Evolutionary conservation across 1,140 invertebrate genomes (phyloP).

Genomic region (Tetramorium alpestre): DNA sequence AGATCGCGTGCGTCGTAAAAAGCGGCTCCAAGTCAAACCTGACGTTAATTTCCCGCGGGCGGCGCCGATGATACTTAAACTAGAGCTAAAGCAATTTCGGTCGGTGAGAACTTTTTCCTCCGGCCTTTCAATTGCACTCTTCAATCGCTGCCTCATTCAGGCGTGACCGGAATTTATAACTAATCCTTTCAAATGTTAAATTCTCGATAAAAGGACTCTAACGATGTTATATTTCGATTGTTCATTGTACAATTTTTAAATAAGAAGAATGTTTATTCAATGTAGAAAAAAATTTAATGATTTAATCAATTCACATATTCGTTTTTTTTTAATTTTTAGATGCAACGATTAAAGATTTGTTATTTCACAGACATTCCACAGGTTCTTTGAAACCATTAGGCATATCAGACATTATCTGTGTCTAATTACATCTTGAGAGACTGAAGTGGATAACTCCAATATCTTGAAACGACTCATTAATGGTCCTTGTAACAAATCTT

Average conservation of each 20-base stretch:
- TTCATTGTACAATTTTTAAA: neutral
- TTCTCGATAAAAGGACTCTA: neutral
- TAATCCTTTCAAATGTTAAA: neutral
- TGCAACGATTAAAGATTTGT: neutral
- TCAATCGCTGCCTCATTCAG: neutral
- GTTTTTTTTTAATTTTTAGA: neutral
- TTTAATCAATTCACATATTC: neutral
- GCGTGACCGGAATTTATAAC: constrained; percentile 25
- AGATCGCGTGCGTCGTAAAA: constrained; percentile 17
- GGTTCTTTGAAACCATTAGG: neutral
- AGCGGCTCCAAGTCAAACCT: constrained; percentile 2
- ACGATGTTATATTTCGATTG: neutral
- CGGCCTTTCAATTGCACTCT: constrained; percentile 13
- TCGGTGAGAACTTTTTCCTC: constrained; percentile 22
- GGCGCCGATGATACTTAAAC: constrained; percentile 31
- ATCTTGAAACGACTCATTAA: constrained; percentile 29
- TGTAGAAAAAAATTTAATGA: neutral
- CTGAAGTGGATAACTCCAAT: constrained; percentile 5
- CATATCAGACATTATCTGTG: neutral
- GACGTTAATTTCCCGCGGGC: constrained; percentile 45
- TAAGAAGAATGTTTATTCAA: neutral
- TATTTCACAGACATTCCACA: neutral
- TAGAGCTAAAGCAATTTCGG: constrained; percentile 15
- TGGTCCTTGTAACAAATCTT: neutral
- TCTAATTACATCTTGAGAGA: constrained; percentile 14